phyloP scores from a whole-genome alignment of 1,140 invertebrate species.

The Polypedilum vanderplanki region DNA sequence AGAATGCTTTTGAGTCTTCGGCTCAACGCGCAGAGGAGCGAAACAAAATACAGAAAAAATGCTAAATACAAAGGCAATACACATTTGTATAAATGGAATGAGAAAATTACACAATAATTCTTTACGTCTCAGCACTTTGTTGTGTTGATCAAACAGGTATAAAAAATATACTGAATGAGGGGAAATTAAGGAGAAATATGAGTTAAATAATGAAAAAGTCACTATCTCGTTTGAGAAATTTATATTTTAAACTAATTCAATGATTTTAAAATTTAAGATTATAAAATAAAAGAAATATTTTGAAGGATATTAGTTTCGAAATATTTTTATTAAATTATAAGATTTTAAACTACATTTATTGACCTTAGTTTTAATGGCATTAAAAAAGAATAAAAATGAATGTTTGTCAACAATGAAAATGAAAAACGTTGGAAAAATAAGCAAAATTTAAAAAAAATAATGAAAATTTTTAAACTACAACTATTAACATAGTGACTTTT shows the following conservation, averaged over 20 bases:
- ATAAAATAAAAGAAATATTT: neutral
- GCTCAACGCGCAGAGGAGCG: neutral
- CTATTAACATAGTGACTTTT: neutral
- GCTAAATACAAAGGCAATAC: neutral
- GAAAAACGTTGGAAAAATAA: too few relatives aligned
- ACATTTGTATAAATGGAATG: neutral
- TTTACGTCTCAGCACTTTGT: neutral
- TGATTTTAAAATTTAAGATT: neutral
- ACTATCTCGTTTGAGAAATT: too few relatives aligned
- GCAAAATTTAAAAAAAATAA: neutral
- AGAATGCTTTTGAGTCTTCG: neutral
- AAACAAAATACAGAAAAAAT: neutral
- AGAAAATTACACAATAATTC: constrained; percentile 1
- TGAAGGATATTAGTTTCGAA: too few relatives aligned
- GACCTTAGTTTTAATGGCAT: too few relatives aligned
- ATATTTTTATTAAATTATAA: too few relatives aligned
- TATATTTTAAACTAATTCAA: neutral
- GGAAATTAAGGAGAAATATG: neutral
- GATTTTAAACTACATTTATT: too few relatives aligned
- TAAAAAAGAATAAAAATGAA: too few relatives aligned
- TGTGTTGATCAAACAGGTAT: neutral
- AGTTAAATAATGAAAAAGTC: neutral
- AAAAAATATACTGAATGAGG: neutral
- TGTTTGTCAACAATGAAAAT: neutral
- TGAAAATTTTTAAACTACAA: neutral